Percentiles rank a stretch among this genome's conserved stretches.
Evolutionary conservation across 2,797 vertebrate species (phyloP).

Genomic region (Natrix natrix): DNA sequence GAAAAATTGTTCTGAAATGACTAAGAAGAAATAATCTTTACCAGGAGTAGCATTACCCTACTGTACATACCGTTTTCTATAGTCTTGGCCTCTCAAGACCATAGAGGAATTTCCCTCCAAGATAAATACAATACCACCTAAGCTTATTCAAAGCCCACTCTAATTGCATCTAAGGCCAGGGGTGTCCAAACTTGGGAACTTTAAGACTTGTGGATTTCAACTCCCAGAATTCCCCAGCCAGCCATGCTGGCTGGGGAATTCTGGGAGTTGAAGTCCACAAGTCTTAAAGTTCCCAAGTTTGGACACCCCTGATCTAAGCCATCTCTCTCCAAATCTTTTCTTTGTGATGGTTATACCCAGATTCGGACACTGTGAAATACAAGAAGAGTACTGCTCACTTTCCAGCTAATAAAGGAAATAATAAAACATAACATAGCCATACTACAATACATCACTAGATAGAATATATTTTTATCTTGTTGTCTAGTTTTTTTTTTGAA

Average conservation of each 20-base stretch:
- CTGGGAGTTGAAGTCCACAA: too few relatives aligned
- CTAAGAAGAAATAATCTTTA: neutral
- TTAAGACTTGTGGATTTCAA: too few relatives aligned
- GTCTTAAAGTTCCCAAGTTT: too few relatives aligned
- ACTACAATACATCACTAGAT: slow-evolving; percentile 67
- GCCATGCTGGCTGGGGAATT: too few relatives aligned
- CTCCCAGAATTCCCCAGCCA: too few relatives aligned
- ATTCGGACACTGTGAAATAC: slow-evolving; percentile 55
- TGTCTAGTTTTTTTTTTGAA: slow-evolving; percentile 57
- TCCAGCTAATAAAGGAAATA: slow-evolving; percentile 51
- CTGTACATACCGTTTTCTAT: slow-evolving; percentile 50
- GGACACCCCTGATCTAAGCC: neutral
- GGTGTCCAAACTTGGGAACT: too few relatives aligned
- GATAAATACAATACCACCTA: neutral
- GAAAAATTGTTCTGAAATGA: neutral
- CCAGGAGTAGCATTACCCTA: neutral
- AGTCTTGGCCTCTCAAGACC: slow-evolving; percentile 39
- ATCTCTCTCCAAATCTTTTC: slow-evolving; percentile 12
- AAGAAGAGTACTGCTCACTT: slow-evolving; percentile 50
- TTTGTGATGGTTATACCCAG: slow-evolving; percentile 42
- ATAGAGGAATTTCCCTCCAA: slow-evolving; percentile 56
- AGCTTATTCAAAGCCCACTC: slow-evolving; percentile 49
- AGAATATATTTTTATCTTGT: slow-evolving; percentile 65
- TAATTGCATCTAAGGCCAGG: slow-evolving; percentile 44
- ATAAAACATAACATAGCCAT: slow-evolving; percentile 50